A percentile compares a stretch with the other conserved stretches of the same genome.
Evolutionary conservation across 2,888 invertebrate genomes (phyloP).

Genomic region (Dastarcus helophoroides): DNA sequence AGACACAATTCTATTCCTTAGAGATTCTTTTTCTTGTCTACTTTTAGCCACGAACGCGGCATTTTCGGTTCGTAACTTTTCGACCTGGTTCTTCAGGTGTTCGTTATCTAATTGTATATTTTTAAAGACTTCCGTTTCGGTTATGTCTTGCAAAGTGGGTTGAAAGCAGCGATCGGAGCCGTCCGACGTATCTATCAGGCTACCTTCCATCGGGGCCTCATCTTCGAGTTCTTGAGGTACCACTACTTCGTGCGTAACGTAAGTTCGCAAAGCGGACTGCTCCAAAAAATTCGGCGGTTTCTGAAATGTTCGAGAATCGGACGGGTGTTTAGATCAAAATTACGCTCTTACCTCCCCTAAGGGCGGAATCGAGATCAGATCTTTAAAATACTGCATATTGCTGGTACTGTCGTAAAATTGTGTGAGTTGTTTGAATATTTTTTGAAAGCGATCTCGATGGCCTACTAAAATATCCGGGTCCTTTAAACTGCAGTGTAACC

Average conservation of each 20-base stretch:
- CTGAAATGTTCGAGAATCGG: constrained; percentile 30
- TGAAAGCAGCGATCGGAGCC: constrained; percentile 23
- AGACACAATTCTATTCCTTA: constrained; percentile 39
- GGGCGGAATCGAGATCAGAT: constrained; percentile 84
- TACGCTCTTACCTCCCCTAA: constrained; percentile 61
- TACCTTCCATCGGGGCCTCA: constrained; percentile 47
- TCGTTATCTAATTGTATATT: constrained; percentile 8
- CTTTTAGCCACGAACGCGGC: constrained; percentile 43
- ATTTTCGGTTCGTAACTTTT: constrained; percentile 35
- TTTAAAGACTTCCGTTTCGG: constrained; percentile 21
- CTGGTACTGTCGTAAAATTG: constrained; percentile 87
- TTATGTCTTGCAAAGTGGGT: too few relatives aligned
- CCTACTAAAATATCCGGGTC: constrained; percentile 85
- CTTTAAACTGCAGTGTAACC: constrained; percentile 80
- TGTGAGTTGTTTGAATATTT: constrained; percentile 79
- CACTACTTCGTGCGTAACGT: constrained; percentile 87
- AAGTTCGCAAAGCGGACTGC: constrained; percentile 84
- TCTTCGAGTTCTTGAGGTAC: constrained; percentile 64
- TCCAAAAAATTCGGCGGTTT: constrained; percentile 91
- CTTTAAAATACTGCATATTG: constrained; percentile 94
- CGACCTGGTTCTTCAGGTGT: constrained; percentile 8
- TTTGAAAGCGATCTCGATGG: constrained; percentile 79
- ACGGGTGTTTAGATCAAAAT: background rate
- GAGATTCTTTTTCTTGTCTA: constrained; percentile 38
- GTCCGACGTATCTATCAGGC: constrained; percentile 59